Evolutionary conservation across 1,140 invertebrate species (phyloP).

Genomic region (Leptestheria dahalacensis): DNA sequence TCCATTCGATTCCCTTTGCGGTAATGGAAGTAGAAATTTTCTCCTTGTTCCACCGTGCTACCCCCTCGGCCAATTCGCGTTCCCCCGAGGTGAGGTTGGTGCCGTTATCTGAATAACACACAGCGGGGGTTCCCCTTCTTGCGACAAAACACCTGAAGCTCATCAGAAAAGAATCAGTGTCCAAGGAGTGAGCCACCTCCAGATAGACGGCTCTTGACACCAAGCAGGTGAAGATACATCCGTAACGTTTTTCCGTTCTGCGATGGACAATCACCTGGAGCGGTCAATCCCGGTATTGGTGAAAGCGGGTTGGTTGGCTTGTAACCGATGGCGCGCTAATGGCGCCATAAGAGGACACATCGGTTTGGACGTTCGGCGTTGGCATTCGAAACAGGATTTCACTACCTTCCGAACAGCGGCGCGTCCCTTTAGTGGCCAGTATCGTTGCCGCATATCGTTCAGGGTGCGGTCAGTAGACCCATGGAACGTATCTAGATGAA

Average conservation of each 20-base stretch:
- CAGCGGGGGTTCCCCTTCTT: not conserved
- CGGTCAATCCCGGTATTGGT: constrained; percentile 15
- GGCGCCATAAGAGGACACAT: constrained; percentile 1
- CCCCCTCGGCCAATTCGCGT: not conserved
- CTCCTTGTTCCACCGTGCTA: not conserved
- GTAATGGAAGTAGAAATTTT: not conserved
- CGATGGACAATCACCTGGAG: constrained; percentile 1
- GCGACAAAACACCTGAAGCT: constrained; percentile 12
- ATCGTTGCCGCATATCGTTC: constrained; percentile 7
- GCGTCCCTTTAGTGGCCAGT: constrained; percentile 9
- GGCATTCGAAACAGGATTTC: constrained; percentile 16
- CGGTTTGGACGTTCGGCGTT: constrained; percentile 10
- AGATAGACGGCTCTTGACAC: constrained; percentile 29
- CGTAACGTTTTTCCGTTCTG: constrained; percentile 19
- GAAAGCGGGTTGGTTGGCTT: not conserved
- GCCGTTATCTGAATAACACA: constrained; percentile 16
- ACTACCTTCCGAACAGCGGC: constrained; percentile 6
- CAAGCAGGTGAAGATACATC: constrained; percentile 27
- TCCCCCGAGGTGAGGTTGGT: constrained; percentile 11
- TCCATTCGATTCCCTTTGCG: constrained; percentile 17
- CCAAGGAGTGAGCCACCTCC: no score
- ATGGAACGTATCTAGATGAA: not conserved
- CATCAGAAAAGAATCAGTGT: constrained; percentile 19
- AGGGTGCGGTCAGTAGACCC: not conserved
- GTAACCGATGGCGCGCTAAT: not conserved